Percentiles rank a stretch among this genome's conserved stretches.
phyloP scores from a whole-genome alignment of 2,113 vertebrate species.

The Mesoclemmys tuberculata region DNA sequence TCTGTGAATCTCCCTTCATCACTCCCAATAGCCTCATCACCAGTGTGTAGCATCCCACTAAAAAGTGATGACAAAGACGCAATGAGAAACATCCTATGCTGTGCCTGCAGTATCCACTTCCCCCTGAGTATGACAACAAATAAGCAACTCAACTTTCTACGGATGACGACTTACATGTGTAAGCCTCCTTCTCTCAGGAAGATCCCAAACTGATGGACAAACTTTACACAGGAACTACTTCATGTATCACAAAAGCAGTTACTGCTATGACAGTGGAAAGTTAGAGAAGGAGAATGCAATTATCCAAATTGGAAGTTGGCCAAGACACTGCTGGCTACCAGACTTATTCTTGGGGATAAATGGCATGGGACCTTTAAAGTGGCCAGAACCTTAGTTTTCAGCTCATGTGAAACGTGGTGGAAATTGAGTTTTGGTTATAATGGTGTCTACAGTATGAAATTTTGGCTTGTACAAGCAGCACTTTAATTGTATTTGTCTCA shows the following conservation, averaged over 20 bases:
- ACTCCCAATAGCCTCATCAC: not conserved
- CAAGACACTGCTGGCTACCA: not conserved
- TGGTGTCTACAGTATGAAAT: fast-evolving
- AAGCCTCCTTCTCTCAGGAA: not conserved
- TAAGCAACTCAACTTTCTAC: not conserved
- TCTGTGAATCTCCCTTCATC: not conserved
- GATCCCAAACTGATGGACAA: not conserved
- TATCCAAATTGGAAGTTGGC: not conserved
- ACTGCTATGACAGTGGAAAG: not conserved
- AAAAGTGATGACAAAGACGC: not conserved
- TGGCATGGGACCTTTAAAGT: not conserved
- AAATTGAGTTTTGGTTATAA: not conserved
- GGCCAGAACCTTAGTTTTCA: slow-evolving; percentile 14
- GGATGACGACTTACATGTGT: not conserved
- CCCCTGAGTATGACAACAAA: not conserved
- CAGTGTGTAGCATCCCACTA: not conserved
- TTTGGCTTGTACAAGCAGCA: not conserved
- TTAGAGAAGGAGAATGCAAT: not conserved
- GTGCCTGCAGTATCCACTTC: not conserved
- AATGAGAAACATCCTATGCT: not conserved
- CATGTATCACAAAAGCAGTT: not conserved
- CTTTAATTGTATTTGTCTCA: not conserved
- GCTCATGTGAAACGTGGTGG: not conserved
- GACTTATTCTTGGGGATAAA: not conserved
- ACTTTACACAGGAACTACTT: not conserved